Evolutionary conservation across 2,113 vertebrate species (phyloP).

Genomic region (Oxygymnocypris stewartii): DNA sequence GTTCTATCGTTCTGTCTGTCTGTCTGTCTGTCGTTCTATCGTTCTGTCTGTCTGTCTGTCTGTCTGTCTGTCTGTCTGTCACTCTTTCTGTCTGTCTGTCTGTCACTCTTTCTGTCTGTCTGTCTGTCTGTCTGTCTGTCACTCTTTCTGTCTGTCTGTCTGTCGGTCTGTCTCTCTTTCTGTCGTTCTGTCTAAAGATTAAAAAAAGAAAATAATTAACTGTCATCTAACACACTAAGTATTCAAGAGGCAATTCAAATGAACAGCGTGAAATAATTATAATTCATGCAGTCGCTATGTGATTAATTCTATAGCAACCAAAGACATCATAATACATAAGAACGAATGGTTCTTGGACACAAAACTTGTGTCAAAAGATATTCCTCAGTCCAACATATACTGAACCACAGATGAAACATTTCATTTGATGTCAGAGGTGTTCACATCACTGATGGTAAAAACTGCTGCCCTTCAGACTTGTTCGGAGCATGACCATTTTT

Average conservation of each 20-base stretch:
- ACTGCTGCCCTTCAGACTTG: background rate
- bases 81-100: background rate
- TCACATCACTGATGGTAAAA: background rate
- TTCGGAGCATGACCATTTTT: background rate
- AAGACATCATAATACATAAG: slow-evolving; percentile 37
- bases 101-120: no score
- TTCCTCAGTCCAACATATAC: background rate
- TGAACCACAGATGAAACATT: background rate
- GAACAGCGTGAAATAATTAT: slow-evolving; percentile 64
- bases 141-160: no score
- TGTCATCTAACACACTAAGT: slow-evolving; percentile 10
- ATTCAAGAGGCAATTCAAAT: slow-evolving; percentile 70
- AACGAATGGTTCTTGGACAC: slow-evolving; percentile 33
- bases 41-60: background rate
- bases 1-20: no score
- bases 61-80: no score
- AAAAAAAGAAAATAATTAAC: background rate
- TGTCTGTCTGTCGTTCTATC: background rate
- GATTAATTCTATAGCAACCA: slow-evolving; percentile 70
- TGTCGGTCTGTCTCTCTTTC: no score
- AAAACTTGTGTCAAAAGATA: background rate
- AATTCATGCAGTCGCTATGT: slow-evolving; percentile 53
- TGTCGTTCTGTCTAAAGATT: background rate
- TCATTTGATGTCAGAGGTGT: background rate
- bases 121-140: no score